Conservation (phyloP, 2,113 vertebrate genomes). For the Hippocampus zosterae region DNA sequence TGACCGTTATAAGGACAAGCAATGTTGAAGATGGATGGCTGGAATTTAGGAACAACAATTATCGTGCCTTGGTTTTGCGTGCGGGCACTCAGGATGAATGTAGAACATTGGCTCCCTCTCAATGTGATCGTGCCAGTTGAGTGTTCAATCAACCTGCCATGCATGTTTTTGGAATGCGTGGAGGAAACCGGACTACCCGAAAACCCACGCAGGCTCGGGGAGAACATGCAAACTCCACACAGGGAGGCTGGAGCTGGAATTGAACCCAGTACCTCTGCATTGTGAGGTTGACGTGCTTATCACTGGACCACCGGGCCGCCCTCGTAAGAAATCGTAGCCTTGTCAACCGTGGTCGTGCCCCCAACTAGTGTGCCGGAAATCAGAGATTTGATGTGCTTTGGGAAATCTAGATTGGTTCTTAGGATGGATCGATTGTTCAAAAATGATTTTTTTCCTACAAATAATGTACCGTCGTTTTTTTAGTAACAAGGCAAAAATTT, state of each 20-base stretch:
- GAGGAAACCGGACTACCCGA: too few species aligned
- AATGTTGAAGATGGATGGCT: background rate
- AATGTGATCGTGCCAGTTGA: too few species aligned
- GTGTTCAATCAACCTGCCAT: too few species aligned
- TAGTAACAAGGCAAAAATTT: background rate
- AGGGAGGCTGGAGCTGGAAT: too few species aligned
- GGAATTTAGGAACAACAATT: background rate
- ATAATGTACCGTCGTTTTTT: too few species aligned
- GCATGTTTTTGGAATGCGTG: too few species aligned
- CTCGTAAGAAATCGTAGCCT: too few species aligned
- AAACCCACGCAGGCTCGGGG: too few species aligned
- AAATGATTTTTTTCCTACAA: background rate
- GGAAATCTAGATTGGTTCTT: background rate
- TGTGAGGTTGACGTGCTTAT: too few species aligned
- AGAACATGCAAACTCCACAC: too few species aligned
- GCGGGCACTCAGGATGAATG: background rate
- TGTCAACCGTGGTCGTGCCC: background rate
- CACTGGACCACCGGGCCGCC: too few species aligned
- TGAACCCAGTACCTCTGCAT: too few species aligned
- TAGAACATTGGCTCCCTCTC: background rate
- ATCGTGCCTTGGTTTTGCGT: background rate
- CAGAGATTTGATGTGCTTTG: background rate
- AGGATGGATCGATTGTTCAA: background rate
- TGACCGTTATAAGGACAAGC: background rate
- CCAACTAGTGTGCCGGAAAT: background rate